phyloP scores from a whole-genome alignment of 2,888 invertebrate species.

The Nineta flava region DNA sequence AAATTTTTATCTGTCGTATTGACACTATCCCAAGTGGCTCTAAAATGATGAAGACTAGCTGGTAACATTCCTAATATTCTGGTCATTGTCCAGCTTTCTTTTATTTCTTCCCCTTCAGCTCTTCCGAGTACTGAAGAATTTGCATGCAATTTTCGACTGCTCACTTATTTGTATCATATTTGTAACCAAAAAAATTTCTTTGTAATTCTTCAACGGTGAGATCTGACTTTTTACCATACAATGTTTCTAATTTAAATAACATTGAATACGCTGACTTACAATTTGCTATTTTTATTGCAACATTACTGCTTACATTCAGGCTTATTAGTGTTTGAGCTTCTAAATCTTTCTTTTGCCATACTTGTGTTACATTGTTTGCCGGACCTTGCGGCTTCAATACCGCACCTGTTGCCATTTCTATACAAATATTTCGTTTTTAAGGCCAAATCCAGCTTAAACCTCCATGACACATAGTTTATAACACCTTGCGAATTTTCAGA shows the following conservation, averaged over 20 bases:
- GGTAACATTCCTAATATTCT: conserved; percentile 10
- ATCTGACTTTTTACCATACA: conserved; percentile 8
- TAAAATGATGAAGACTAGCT: conserved; percentile 3
- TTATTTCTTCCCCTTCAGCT: conserved; percentile 9
- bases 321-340: conserved; percentile 17
- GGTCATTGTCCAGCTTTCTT: conserved; percentile 10
- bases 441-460: conserved; percentile 15
- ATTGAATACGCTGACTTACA: conserved; percentile 13
- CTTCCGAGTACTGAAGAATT: conserved; percentile 7
- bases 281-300: conserved; percentile 15
- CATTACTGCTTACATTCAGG: not conserved
- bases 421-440: conserved; percentile 14
- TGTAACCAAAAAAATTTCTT: conserved; percentile 14
- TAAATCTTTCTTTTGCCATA: conserved; percentile 14
- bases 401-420: conserved; percentile 12
- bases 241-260: conserved; percentile 7
- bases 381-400: conserved; percentile 10
- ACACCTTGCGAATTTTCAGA: conserved; percentile 12
- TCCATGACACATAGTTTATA: conserved; percentile 15
- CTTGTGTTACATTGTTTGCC: conserved; percentile 4
- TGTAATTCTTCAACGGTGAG: conserved; percentile 13
- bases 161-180: conserved; percentile 11
- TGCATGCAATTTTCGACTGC: conserved; percentile 10
- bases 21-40: not conserved
- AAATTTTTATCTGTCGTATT: not conserved